phyloP scores from a whole-genome alignment of 2,888 invertebrate genomes.

The Ethmia dodecea region DNA sequence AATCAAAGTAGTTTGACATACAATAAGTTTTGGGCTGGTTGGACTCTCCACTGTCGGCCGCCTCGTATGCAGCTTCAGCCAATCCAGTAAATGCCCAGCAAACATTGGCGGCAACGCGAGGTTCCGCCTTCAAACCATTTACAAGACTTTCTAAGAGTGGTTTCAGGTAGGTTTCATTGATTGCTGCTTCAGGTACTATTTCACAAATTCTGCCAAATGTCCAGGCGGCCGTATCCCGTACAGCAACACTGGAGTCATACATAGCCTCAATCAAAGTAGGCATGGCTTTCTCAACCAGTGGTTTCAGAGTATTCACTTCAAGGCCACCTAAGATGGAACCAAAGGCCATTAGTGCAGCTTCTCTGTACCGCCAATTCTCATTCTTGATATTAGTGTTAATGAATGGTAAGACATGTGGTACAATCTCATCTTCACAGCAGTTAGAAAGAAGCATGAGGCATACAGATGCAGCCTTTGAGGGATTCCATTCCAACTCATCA shows the following conservation, averaged over 20 bases:
- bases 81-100: conserved; percentile 99
- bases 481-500: conserved; percentile 99
- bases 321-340: conserved; percentile 96
- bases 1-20: conserved; percentile 95
- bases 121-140: conserved; percentile 93
- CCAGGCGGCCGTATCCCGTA: conserved; percentile 98
- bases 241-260: conserved; percentile 95
- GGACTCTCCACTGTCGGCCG: conserved; percentile 83
- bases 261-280: conserved; percentile 95
- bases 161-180: conserved; percentile 90
- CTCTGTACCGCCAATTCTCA: conserved; percentile 93
- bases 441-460: conserved; percentile 98
- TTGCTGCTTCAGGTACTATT: conserved; percentile 95
- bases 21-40: conserved; percentile 94
- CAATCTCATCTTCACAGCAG: conserved; percentile 98
- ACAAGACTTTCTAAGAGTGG: conserved; percentile 89
- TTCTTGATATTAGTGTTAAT: conserved; percentile 96
- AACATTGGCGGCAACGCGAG: conserved; percentile 97
- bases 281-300: conserved; percentile 97
- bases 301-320: conserved; percentile 90
- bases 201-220: conserved; percentile 98
- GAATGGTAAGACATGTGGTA: conserved; percentile 97
- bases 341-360: conserved; percentile 99
- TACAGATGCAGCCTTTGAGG: conserved; percentile 99
- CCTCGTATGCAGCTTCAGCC: conserved; percentile 97